Percentiles rank a stretch among this genome's conserved stretches.
These are phyloP conservation scores for Pseudoatta argentina DNA, from an alignment of 1,140 invertebrate genomes.

Conservation along the genomic window DNA sequence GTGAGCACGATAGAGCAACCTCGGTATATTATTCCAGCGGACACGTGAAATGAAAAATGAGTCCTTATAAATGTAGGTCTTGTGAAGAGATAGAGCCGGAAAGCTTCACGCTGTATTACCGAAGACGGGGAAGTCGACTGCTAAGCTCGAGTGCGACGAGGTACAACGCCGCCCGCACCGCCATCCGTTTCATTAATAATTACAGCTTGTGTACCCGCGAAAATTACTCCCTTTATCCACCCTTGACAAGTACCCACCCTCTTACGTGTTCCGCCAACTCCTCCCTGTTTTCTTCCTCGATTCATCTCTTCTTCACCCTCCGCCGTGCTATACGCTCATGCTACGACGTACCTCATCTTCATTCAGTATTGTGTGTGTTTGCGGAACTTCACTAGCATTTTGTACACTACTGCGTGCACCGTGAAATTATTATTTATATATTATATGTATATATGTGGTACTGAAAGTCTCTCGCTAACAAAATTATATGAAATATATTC, in stretches of 20 bases:
- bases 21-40: constrained; percentile 57
- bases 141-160: constrained; percentile 20
- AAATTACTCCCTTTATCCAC: constrained; percentile 79
- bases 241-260: constrained; percentile 55
- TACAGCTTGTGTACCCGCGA: constrained; percentile 76
- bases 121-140: constrained; percentile 58
- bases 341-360: constrained; percentile 61
- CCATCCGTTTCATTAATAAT: constrained; percentile 78
- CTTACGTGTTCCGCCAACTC: constrained; percentile 23
- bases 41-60: constrained; percentile 69
- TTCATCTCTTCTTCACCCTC: constrained; percentile 2
- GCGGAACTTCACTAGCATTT: constrained; percentile 53
- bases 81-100: constrained; percentile 17
- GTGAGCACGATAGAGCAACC: constrained; percentile 43
- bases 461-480: neutral
- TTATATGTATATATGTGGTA: neutral
- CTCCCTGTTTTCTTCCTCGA: constrained; percentile 23
- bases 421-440: neutral
- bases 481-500: neutral
- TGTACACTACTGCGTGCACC: neutral
- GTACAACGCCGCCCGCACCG: constrained; percentile 39
- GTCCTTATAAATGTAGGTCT: constrained; percentile 61
- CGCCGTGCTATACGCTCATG: neutral
- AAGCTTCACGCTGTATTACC: constrained; percentile 62
- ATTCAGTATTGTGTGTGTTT: constrained; percentile 42